Evolutionary conservation across 2,113 vertebrate genomes (phyloP).

Genomic region (Varanus komodoensis): DNA sequence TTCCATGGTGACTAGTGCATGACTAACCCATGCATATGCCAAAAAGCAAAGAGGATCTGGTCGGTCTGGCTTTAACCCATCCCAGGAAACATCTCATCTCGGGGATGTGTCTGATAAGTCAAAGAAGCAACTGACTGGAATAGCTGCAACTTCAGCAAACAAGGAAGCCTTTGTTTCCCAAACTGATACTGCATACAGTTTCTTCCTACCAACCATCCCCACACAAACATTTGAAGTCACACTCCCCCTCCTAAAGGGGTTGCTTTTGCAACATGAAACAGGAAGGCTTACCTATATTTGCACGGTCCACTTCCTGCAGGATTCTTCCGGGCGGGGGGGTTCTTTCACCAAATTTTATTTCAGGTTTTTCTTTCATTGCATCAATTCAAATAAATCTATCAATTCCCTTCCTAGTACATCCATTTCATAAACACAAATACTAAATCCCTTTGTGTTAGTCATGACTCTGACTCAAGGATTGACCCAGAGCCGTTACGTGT

Average conservation of each 20-base stretch:
- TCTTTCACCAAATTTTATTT: too few species aligned
- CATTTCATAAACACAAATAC: too few species aligned
- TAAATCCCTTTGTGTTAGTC: not conserved
- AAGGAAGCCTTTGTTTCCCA: not conserved
- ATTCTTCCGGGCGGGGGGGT: too few species aligned
- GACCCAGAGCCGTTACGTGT: not conserved
- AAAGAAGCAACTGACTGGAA: not conserved
- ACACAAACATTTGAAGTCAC: not conserved
- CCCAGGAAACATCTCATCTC: not conserved
- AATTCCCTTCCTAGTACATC: too few species aligned
- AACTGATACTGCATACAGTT: not conserved
- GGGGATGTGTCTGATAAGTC: not conserved
- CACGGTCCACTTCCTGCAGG: not conserved
- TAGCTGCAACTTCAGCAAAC: not conserved
- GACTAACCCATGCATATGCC: slow-evolving; percentile 17
- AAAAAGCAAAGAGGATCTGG: not conserved
- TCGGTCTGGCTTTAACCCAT: not conserved
- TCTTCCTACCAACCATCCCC: not conserved
- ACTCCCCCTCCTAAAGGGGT: not conserved
- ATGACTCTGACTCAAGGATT: not conserved
- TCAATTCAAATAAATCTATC: too few species aligned
- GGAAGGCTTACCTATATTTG: not conserved
- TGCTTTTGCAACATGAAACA: not conserved
- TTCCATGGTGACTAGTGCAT: slow-evolving; percentile 2
- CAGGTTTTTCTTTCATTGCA: too few species aligned